phyloP scores from a whole-genome alignment of 2,888 invertebrate species.

The Caprella mutica region DNA sequence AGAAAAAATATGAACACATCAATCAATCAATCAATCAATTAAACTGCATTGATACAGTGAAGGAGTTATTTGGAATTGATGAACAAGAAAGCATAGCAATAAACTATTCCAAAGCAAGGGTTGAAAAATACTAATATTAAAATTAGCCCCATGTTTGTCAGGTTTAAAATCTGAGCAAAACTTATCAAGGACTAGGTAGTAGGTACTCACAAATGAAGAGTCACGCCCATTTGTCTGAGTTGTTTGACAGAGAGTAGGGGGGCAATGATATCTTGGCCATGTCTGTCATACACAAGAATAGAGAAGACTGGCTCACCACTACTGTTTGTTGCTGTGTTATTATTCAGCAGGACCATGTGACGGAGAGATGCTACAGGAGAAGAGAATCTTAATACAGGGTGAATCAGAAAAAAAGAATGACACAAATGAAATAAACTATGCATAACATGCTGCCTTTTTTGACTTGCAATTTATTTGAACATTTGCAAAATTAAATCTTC shows the following conservation, averaged over 20 bases:
- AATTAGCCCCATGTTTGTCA: background rate
- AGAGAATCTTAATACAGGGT: background rate
- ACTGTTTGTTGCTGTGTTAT: slow-evolving; percentile 60
- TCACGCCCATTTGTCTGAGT: slow-evolving; percentile 87
- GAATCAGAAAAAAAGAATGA: too few relatives aligned
- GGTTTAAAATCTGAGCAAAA: background rate
- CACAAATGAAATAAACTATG: too few relatives aligned
- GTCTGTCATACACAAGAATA: slow-evolving; percentile 86
- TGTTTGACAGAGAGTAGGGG: slow-evolving; percentile 92
- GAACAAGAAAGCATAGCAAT: too few relatives aligned
- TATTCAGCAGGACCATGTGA: slow-evolving; percentile 90
- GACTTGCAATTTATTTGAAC: too few relatives aligned
- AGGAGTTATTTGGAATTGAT: too few relatives aligned
- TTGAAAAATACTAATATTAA: background rate
- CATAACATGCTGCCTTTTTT: too few relatives aligned
- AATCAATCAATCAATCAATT: too few relatives aligned
- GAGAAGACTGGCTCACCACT: slow-evolving; percentile 80
- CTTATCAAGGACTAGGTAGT: too few relatives aligned
- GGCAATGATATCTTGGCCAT: slow-evolving; percentile 96
- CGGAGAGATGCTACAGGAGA: slow-evolving; percentile 64
- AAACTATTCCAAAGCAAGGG: too few relatives aligned
- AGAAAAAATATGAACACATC: too few relatives aligned
- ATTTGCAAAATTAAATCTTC: too few relatives aligned
- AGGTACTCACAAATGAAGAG: slow-evolving; percentile 79
- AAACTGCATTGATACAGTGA: too few relatives aligned